Base-by-base conservation (phyloP, 2,113 vertebrate species). In the Zingel zingel region DNA sequence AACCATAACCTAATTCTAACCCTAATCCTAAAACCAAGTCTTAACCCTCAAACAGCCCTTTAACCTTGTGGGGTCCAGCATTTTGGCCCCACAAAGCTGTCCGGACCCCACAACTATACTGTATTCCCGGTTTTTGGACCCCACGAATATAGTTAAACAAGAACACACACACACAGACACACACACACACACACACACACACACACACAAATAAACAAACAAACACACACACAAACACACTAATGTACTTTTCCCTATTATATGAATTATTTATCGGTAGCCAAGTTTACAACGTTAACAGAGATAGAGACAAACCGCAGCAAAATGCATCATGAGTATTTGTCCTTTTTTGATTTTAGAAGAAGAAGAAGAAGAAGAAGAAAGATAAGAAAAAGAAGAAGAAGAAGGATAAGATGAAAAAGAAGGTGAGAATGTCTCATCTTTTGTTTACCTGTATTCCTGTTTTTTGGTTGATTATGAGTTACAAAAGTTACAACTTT, bases 301-400 rank as follows among this genome's bases (percentile, higher is more conserved):
- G 19, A 33, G 30, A 16, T 18, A 6, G 19, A 33, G 30, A 16
- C 14, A 19, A 23, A 53, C 1, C 4, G 15, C 59, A 30, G 16
- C 27, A 45, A 15, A 63, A 9, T 1, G 48, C 12, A 39, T 27
- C 12, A 54, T 13, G 3, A 14, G 47, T 1, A 2, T 6, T 0
- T 51, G 4, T 9, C n/a, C 8, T 36, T 23, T 25, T 58, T 39
- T 47, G 12, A 58, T 57, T 66, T 57, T 45, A 84, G 61, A 86
- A 86, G 39, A 43, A 43, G 39, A 84, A 90, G 39, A 84, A 90
- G 63, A 61, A 81, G 3, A 43, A 88, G 1, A 77, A 83, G 58
- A 73, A 88, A 16, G 57, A 91, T 0, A 86, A 87, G 30, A 81
- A 90, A 1, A 74, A 87, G 61, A 85, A 91, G 43, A 83, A 91